Percentiles rank a stretch among this genome's conserved stretches.
phyloP scores from a whole-genome alignment of 2,888 invertebrate species.

The Germaria angustata region DNA sequence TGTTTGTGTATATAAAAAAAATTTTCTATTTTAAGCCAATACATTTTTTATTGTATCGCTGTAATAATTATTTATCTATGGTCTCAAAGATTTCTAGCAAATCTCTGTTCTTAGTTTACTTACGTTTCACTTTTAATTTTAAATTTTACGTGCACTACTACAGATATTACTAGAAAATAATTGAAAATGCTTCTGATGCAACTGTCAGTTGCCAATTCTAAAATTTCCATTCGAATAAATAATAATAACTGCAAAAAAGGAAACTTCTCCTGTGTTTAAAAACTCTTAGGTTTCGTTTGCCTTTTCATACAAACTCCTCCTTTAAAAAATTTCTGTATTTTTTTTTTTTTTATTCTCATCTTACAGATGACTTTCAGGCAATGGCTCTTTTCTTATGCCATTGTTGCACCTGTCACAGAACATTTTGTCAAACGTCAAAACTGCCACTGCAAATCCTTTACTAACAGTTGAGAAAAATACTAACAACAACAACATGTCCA shows the following conservation, averaged over 20 bases:
- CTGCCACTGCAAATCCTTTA: conserved; percentile 46
- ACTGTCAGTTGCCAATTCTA: conserved; percentile 57
- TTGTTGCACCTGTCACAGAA: conserved; percentile 66
- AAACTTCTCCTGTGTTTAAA: background rate
- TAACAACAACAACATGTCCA: conserved; percentile 2
- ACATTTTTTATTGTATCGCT: background rate
- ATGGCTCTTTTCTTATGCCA: conserved; percentile 55
- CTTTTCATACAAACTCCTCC: background rate
- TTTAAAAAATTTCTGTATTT: conserved; percentile 1
- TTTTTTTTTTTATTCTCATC: conserved; percentile 11
- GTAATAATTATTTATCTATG: conserved; percentile 6
- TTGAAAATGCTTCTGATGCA: conserved; percentile 47
- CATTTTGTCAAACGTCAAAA: conserved; percentile 67
- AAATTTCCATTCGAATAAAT: conserved; percentile 56
- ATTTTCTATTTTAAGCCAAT: background rate
- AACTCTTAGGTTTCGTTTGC: background rate
- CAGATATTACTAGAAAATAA: conserved; percentile 2
- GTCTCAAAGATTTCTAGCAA: background rate
- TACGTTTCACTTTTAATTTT: conserved; percentile 6
- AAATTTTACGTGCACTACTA: background rate
- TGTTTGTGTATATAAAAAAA: background rate
- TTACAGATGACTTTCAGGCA: conserved; percentile 56
- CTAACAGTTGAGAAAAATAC: conserved; percentile 35
- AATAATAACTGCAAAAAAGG: conserved; percentile 11
- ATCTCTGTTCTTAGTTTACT: background rate